Evolutionary conservation across 2,797 vertebrate species (phyloP), one percentile per base, ranked within the genome.

Genomic region (Momotus momota): DNA sequence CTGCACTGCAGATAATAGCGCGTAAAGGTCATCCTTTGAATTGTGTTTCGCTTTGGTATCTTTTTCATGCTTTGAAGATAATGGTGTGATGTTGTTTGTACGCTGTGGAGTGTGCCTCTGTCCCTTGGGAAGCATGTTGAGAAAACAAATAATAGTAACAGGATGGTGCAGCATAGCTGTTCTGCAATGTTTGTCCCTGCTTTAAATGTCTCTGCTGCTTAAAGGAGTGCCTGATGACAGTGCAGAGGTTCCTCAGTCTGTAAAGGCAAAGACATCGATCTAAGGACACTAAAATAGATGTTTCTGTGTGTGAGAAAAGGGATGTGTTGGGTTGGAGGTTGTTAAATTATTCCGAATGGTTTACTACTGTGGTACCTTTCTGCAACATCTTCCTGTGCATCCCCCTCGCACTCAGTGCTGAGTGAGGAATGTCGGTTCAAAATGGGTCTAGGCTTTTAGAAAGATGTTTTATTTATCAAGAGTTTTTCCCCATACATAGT

Each of bases 131-230:
- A 61, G 25, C 81, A 78, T 46, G 67, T 19, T 93, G 90, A 88
- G 86, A 95, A 97, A 97, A 72, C 72, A 96, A 96, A 93, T 87
- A 96, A 82, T 72, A 79, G 82, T 93, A 91, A 73, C 72, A 48
- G 64, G 74, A 58, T 31, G 8, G 55, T 48, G 55, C 35, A 77
- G n/a, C 31, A 17, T 78, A 29, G n/a, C 26, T 82, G 25, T 45
- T 77, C 49, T 73, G 62, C 16, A 7, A 71, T 48, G 25, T 45
- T 67, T 25, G 49, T 48, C 31, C 14, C 84, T 45, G n/a, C 65
- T 93, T 78, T 80, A 77, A 82, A 88, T 40, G 14, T 55, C 70
- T 88, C 41, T 67, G 25, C 73, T 80, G 14, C 25, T 94, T 95
- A 86, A 94, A 88, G 31, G 23, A 48, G n/a, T 9, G 29, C 14